These are phyloP conservation scores for Entomobrya multifasciata DNA, from an alignment of 2,888 invertebrate species.

Conservation along the genomic window DNA sequence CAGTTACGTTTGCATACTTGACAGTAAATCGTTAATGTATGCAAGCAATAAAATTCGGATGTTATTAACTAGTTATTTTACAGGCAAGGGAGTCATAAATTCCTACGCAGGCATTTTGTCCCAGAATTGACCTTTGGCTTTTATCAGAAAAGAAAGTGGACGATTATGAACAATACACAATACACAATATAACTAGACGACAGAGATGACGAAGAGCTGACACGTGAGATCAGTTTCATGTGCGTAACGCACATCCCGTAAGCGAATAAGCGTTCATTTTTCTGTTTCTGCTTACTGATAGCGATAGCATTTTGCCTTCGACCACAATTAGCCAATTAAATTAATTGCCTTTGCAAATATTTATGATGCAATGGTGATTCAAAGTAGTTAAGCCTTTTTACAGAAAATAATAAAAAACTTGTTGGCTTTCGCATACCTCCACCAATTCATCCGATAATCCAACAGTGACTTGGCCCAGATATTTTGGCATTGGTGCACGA, in stretches of 20 bases:
- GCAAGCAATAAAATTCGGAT: background rate
- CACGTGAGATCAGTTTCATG: too few relatives aligned
- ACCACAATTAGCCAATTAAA: slow-evolving; percentile 56
- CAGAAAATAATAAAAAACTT: slow-evolving; percentile 24
- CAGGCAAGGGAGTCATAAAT: background rate
- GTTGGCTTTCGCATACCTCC: slow-evolving; percentile 46
- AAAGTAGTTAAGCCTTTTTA: background rate
- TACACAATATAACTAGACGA: background rate
- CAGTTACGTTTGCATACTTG: too few relatives aligned
- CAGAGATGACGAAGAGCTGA: background rate
- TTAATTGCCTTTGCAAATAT: slow-evolving; percentile 20
- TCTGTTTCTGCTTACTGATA: background rate
- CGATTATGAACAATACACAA: too few relatives aligned
- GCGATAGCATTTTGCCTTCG: background rate
- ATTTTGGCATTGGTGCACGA: slow-evolving; percentile 8
- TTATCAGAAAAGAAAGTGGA: slow-evolving; percentile 3
- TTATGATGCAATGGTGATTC: slow-evolving; percentile 16
- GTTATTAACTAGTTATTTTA: background rate
- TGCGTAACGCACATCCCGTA: background rate
- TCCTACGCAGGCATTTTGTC: background rate
- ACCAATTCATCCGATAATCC: slow-evolving; percentile 15
- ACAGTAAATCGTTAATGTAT: background rate
- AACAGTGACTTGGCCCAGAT: slow-evolving; percentile 60
- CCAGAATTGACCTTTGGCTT: background rate
- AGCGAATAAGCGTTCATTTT: background rate